A percentile compares a stretch with the other conserved stretches of the same genome.
Evolutionary conservation across 2,113 vertebrate genomes (phyloP).

Genomic region (Neogale vison): DNA sequence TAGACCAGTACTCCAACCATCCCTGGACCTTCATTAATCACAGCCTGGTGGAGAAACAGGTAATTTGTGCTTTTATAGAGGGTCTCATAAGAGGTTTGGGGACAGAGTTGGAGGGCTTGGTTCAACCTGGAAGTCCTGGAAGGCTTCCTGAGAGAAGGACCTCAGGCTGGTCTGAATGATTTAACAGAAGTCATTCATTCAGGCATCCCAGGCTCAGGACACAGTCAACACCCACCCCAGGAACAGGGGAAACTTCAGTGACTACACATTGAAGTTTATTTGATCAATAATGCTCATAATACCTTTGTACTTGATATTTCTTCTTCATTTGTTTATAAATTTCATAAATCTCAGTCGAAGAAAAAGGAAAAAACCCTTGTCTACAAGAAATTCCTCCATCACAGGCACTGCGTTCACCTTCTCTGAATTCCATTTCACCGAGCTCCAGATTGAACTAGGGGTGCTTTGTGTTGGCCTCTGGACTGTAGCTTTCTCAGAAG

Average conservation of each 20-base stretch:
- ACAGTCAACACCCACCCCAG: neutral
- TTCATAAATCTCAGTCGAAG: constrained; percentile 7
- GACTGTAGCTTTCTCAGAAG: neutral
- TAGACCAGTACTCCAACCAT: neutral
- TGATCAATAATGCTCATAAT: constrained; percentile 16
- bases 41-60: neutral
- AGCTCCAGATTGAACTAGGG: neutral
- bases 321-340: constrained; percentile 25
- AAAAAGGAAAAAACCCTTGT: neutral
- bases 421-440: neutral
- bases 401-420: neutral
- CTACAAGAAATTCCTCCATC: neutral
- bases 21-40: neutral
- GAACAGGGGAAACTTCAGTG: neutral
- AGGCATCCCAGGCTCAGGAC: neutral
- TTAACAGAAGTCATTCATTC: neutral
- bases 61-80: neutral
- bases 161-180: neutral
- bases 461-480: neutral
- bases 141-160: neutral
- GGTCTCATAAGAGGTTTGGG: neutral
- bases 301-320: neutral
- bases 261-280: neutral
- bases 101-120: neutral
- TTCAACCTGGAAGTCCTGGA: neutral